phyloP scores from a whole-genome alignment of 2,113 vertebrate species.

The Cathartes aura region DNA sequence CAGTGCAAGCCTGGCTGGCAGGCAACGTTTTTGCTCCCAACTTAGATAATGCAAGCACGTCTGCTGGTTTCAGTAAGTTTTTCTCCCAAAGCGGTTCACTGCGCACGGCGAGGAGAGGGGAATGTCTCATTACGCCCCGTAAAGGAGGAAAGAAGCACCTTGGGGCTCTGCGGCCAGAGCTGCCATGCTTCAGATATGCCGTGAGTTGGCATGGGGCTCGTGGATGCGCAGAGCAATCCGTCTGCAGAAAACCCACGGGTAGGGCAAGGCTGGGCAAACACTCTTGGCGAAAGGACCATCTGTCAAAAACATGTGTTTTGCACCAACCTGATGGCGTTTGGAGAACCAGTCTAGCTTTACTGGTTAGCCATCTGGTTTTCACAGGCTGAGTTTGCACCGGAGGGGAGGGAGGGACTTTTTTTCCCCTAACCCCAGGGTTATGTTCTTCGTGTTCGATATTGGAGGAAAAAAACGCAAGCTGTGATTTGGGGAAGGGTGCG shows the following conservation, averaged over 20 bases:
- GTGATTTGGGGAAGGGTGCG: not conserved
- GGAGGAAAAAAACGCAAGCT: not conserved
- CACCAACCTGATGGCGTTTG: not conserved
- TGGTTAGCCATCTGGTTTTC: not conserved
- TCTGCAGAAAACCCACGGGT: not conserved
- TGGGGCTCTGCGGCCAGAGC: accelerated
- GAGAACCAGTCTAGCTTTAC: not conserved
- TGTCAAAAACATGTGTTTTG: not conserved
- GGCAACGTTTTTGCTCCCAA: accelerated
- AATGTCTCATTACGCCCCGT: accelerated
- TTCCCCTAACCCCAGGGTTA: not conserved
- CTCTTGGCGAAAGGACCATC: not conserved
- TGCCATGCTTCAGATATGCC: accelerated
- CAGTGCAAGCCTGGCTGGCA: too few relatives aligned
- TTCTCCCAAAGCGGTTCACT: not conserved
- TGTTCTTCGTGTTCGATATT: accelerated
- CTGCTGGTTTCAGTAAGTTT: not conserved
- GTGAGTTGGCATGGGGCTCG: accelerated
- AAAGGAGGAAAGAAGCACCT: not conserved
- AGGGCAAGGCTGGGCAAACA: not conserved
- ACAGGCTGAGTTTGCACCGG: not conserved
- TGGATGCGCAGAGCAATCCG: not conserved
- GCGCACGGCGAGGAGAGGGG: accelerated
- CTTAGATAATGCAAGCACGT: not conserved
- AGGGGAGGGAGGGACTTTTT: not conserved